Conservation (phyloP, 2,113 vertebrate genomes). For the Antechinus stuartii region DNA sequence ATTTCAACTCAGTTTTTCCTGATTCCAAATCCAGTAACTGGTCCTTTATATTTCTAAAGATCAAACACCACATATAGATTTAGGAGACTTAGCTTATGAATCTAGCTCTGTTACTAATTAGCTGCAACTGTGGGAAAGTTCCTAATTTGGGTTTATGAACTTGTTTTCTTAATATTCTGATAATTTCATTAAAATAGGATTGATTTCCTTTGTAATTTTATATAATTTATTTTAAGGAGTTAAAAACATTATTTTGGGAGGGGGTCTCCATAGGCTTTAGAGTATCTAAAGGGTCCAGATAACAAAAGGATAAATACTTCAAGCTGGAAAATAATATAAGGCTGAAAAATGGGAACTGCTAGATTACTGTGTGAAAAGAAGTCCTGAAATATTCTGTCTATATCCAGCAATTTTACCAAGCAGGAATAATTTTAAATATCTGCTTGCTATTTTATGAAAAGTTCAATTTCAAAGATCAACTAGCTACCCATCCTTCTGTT, state of each 20-base stretch:
- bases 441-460: background rate
- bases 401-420: background rate
- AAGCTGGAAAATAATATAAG: background rate
- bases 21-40: background rate
- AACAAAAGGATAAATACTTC: background rate
- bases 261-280: background rate
- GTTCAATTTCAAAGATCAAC: background rate
- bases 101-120: background rate
- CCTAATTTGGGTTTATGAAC: background rate
- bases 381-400: background rate
- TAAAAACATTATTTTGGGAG: background rate
- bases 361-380: background rate
- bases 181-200: background rate
- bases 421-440: background rate
- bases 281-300: background rate
- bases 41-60: background rate
- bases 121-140: background rate
- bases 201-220: background rate
- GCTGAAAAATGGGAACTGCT: background rate
- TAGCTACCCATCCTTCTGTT: background rate
- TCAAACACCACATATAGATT: background rate
- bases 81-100: background rate
- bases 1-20: background rate
- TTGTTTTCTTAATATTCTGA: background rate
- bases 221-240: background rate